phyloP scores from a whole-genome alignment of 2,113 vertebrate genomes.

The Sceloporus tristichus region DNA sequence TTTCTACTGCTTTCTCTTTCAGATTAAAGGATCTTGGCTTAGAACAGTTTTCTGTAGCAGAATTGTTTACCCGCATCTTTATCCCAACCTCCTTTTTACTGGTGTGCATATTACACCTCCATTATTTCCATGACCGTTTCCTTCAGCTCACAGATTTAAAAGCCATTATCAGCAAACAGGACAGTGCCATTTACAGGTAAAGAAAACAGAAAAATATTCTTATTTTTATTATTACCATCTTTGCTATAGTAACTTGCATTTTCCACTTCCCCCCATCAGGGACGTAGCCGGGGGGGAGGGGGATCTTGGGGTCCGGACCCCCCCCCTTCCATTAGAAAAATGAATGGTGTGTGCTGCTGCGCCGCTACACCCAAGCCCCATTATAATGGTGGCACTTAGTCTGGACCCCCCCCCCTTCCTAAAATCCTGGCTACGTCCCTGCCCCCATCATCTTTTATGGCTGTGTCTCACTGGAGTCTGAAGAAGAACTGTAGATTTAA shows the following conservation, averaged over 20 bases:
- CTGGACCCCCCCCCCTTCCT: too few relatives aligned
- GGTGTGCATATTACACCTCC: conserved; percentile 94
- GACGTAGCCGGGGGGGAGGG: too few relatives aligned
- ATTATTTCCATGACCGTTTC: conserved; percentile 96
- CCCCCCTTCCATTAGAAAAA: too few relatives aligned
- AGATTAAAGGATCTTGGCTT: conserved; percentile 91
- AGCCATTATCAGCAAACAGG: conserved; percentile 92
- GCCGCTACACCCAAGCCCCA: too few relatives aligned
- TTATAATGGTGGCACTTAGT: too few relatives aligned
- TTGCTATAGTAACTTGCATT: not conserved
- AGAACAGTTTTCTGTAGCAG: conserved; percentile 80
- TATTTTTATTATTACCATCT: not conserved
- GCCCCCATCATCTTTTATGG: not conserved
- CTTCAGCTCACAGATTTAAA: conserved; percentile 96
- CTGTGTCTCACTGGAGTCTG: conserved; percentile 10
- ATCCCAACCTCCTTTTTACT: conserved; percentile 96
- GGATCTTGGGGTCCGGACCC: too few relatives aligned
- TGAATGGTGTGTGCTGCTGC: too few relatives aligned
- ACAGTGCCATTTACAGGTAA: conserved; percentile 97
- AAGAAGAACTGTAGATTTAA: not conserved
- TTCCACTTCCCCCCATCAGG: not conserved
- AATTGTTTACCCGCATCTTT: conserved; percentile 93
- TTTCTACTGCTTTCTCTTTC: conserved; percentile 39
- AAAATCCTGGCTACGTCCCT: too few relatives aligned
- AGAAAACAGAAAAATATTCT: not conserved